A percentile compares a stretch with the other conserved stretches of the same genome.
phyloP scores from a whole-genome alignment of 2,113 vertebrate genomes.

The Rhinolophus ferrumequinum region DNA sequence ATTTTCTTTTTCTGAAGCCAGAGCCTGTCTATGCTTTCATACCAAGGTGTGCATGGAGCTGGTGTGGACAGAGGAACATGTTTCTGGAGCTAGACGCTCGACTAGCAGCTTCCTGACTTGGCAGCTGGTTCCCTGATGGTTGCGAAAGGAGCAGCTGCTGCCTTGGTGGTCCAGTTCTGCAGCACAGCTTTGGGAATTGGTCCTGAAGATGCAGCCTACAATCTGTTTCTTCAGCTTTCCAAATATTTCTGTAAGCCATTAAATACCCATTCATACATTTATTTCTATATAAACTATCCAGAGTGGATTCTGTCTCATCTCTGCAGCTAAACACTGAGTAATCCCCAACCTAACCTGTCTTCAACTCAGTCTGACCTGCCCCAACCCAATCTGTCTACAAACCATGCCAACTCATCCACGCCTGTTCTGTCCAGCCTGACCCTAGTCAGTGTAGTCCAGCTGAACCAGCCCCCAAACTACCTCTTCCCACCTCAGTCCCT shows the following conservation, averaged over 20 bases:
- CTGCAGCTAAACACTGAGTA: not conserved
- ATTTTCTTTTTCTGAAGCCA: not conserved
- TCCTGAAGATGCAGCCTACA: slow-evolving; percentile 50
- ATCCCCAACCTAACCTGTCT: not conserved
- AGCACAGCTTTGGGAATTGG: not conserved
- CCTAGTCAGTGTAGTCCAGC: not conserved
- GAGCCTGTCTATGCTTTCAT: not conserved
- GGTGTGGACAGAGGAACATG: slow-evolving; percentile 4
- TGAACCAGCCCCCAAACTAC: not conserved
- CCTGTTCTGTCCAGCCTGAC: not conserved
- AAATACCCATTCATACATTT: slow-evolving; percentile 47
- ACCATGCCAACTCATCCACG: not conserved
- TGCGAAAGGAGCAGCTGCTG: not conserved
- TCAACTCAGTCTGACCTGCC: not conserved
- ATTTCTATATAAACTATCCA: slow-evolving; percentile 35
- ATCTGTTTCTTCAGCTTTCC: slow-evolving; percentile 72
- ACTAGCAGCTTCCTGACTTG: slow-evolving; percentile 19
- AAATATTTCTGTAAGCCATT: slow-evolving; percentile 61
- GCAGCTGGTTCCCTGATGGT: slow-evolving; percentile 60
- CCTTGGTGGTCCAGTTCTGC: slow-evolving; percentile 62
- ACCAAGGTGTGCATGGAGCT: not conserved
- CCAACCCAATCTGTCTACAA: not conserved
- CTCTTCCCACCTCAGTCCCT: not conserved
- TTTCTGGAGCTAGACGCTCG: slow-evolving; percentile 42
- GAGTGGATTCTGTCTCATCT: slow-evolving; percentile 14